Evolutionary conservation across 2,888 invertebrate species (phyloP).

Genomic region (Dilophus febrilis): DNA sequence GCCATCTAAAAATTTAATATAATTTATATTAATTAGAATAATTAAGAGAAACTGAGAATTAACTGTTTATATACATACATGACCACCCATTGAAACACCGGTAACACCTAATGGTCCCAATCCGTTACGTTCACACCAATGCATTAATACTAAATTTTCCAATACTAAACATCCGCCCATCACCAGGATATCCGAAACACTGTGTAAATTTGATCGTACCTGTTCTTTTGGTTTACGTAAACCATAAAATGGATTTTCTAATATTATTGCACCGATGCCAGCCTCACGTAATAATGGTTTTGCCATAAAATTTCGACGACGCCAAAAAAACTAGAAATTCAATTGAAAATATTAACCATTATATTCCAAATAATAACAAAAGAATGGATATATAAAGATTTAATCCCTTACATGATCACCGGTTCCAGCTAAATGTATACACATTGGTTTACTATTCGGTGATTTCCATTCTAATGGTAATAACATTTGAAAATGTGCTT

Average conservation of each 20-base stretch:
- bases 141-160: conserved; percentile 78
- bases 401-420: conserved; percentile 77
- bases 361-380: conserved; percentile 4
- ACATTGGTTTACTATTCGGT: conserved; percentile 57
- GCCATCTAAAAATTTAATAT: conserved; percentile 62
- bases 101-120: conserved; percentile 87
- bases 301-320: conserved; percentile 75
- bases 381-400: conserved; percentile 4
- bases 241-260: conserved; percentile 96
- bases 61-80: conserved; percentile 45
- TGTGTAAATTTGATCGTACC: conserved; percentile 79
- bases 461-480: conserved; percentile 66
- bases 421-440: conserved; percentile 91
- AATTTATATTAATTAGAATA: conserved; percentile 4
- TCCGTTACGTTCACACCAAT: conserved; percentile 86
- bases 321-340: conserved; percentile 65
- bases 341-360: conserved; percentile 2
- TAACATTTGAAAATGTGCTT: conserved; percentile 70
- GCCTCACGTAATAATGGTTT: conserved; percentile 77
- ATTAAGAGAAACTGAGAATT: neutral
- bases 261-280: conserved; percentile 80
- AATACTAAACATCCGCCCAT: conserved; percentile 96
- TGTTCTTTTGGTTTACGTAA: conserved; percentile 74
- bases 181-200: conserved; percentile 95
- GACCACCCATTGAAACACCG: conserved; percentile 95